Evolutionary conservation across 2,888 invertebrate genomes (phyloP).

Genomic region (Drosophila dives): DNA sequence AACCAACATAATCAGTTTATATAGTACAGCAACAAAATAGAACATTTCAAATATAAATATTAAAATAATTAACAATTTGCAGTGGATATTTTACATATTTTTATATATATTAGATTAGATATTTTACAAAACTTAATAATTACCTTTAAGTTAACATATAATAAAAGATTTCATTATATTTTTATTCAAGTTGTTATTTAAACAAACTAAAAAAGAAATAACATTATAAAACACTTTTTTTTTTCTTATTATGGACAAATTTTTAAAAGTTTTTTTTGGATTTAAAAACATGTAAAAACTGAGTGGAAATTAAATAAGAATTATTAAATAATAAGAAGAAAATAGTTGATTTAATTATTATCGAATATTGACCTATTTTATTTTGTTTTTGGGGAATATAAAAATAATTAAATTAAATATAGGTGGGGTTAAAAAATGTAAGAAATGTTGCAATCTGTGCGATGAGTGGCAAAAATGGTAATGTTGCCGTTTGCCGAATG

Average conservation of each 20-base stretch:
- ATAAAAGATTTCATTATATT: neutral
- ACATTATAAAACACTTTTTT: neutral
- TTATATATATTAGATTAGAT: too few relatives aligned
- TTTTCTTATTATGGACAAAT: neutral
- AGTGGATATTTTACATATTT: neutral
- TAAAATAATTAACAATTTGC: too few relatives aligned
- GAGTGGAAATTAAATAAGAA: neutral
- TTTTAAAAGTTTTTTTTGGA: neutral
- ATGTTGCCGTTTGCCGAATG: rapidly evolving
- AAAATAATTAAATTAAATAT: neutral
- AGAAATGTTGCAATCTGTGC: neutral
- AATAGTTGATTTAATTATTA: neutral
- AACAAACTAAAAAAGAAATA: neutral
- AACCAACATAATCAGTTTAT: neutral
- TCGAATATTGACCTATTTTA: neutral
- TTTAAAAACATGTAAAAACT: neutral
- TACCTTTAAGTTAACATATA: neutral
- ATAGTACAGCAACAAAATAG: neutral
- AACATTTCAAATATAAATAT: too few relatives aligned
- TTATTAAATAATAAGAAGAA: neutral
- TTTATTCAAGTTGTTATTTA: neutral
- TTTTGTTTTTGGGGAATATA: neutral
- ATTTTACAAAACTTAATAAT: neutral
- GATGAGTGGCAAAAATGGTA: too few relatives aligned
- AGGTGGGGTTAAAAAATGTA: neutral